Evolutionary conservation across 2,888 invertebrate genomes (phyloP), one percentile per base, ranked within the genome.

Genomic region (Balanococcus diminutus): DNA sequence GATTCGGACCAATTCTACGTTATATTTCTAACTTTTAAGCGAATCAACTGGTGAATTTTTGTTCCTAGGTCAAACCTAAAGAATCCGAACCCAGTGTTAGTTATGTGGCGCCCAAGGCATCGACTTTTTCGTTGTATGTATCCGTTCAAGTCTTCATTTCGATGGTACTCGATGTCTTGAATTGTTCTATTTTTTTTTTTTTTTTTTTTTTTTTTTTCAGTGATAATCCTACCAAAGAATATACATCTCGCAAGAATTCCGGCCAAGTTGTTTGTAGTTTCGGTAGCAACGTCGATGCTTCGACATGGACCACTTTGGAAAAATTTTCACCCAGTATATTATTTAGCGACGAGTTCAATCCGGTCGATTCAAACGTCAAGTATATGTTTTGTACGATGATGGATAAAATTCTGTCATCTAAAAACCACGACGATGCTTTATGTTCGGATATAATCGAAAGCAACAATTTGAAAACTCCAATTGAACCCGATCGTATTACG

Each of bases 251-350:
- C 28, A 90, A 90, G 42, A 93, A 92, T 88, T 91, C 92, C 67
- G 94, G 94, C 1, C 92, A 93, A 84, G 91, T 93, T 16, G 91
- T 94, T 28, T 82, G 51, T 32, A 81, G 22, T 25, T 86, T 39
- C 92, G 86, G 86, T 2, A 28, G 28, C n/a, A 31, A 36, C 72
- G 6, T 25, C 8, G 72, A 46, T 16, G 42, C 72, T 6, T 39
- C 36, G 6, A 8, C 31, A 5, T 87, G 87, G 84, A 79, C 86
- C 16, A 56, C 87, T 19, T 36, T 11, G 39, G 36, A 36, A 42
- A 79, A 67, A 0, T 86, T 31, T 25, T 56, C 86, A 39, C 81
- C 86, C 0, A 22, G 14, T 14, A 36, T 85, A n/a, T 32, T 31
- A 25, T 72, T 84, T 19, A 61, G 86, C 22, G 75, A 86, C 14